Percentiles rank a stretch among this genome's conserved stretches.
phyloP scores from a whole-genome alignment of 2,888 invertebrate species.

The Andrena camellia region DNA sequence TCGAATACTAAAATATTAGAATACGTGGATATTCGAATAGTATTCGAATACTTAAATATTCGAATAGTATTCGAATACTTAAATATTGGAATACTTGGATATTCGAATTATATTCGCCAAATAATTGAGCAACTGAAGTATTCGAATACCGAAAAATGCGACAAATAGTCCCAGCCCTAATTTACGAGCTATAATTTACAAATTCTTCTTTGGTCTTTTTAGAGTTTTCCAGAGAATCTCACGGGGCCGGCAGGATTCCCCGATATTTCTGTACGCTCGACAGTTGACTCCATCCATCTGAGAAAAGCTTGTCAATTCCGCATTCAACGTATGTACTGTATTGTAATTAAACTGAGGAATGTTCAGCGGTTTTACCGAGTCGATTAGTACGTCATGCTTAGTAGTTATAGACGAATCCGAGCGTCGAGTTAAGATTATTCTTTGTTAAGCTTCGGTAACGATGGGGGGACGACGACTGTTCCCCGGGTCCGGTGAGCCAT shows the following conservation, averaged over 20 bases:
- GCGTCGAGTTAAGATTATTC: conserved; percentile 70
- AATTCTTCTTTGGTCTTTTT: no score
- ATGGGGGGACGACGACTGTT: conserved; percentile 56
- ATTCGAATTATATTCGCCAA: no score
- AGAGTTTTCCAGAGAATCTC: not conserved
- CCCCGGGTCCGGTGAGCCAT: conserved; percentile 30
- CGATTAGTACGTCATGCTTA: conserved; percentile 72
- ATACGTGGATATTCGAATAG: no score
- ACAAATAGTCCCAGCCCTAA: no score
- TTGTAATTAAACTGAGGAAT: conserved; percentile 66
- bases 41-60: no score
- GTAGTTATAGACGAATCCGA: conserved; percentile 67
- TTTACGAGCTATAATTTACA: no score
- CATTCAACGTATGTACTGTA: conserved; percentile 74
- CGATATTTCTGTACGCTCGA: conserved; percentile 57
- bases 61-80: no score
- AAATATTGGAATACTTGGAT: no score
- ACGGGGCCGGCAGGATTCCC: conserved; percentile 51
- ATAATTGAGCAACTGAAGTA: no score
- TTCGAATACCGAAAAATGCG: no score
- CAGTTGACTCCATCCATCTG: conserved; percentile 74
- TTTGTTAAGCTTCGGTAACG: conserved; percentile 70
- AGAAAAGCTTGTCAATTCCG: conserved; percentile 76
- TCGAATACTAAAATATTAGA: no score
- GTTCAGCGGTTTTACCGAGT: conserved; percentile 62